phyloP scores from a whole-genome alignment of 53 echinoderm and acorn worm genomes.

The Echinometra lucunter region DNA sequence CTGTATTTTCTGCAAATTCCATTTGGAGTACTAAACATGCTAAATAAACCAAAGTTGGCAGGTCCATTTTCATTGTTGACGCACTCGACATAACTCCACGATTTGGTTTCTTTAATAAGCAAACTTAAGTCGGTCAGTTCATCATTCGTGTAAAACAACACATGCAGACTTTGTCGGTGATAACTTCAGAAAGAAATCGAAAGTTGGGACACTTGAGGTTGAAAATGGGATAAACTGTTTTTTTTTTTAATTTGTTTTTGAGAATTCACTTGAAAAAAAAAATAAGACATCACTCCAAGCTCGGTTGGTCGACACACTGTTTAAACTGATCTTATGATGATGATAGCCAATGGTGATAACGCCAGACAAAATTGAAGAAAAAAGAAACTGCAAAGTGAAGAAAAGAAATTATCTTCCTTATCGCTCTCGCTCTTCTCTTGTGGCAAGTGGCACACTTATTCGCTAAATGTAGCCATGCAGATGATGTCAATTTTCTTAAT shows the following conservation, averaged over 20 bases:
- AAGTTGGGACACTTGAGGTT: background rate
- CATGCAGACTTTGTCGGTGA: too few relatives aligned
- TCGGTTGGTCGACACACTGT: background rate
- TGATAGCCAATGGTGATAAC: background rate
- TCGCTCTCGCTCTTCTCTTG: too few relatives aligned
- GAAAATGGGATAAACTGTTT: too few relatives aligned
- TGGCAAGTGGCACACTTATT: too few relatives aligned
- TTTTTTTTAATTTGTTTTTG: background rate
- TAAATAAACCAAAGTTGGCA: background rate
- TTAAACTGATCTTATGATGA: background rate
- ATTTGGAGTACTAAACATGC: background rate
- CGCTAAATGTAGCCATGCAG: too few relatives aligned
- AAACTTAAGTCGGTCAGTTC: background rate
- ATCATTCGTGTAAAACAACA: too few relatives aligned
- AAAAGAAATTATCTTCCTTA: background rate
- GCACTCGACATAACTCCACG: background rate
- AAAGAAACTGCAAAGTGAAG: background rate
- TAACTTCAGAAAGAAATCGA: too few relatives aligned
- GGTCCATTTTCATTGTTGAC: background rate
- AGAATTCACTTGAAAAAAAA: background rate
- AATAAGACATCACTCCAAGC: background rate
- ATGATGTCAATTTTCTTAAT: too few relatives aligned
- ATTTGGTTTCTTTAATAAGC: background rate
- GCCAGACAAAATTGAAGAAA: too few relatives aligned
- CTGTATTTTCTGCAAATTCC: background rate